Evolutionary conservation across 2,888 invertebrate genomes (phyloP).

Genomic region (Gastrophysa polygoni): DNA sequence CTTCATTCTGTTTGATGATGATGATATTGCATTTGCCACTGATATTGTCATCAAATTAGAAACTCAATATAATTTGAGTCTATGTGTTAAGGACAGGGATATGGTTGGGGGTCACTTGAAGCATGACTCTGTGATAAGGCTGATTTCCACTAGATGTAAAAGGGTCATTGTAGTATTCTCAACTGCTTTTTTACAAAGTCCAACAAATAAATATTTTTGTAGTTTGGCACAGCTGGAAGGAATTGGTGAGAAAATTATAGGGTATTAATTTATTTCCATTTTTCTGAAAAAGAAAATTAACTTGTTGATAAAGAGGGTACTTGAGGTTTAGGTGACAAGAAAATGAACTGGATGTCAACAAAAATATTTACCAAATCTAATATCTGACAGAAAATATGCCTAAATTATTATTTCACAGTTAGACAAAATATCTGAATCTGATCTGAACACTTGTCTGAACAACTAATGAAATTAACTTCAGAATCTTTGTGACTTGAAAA

Average conservation of each 20-base stretch:
- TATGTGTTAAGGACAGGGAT: conserved; percentile 77
- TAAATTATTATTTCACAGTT: too few species aligned
- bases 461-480: too few species aligned
- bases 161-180: conserved; percentile 81
- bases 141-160: conserved; percentile 79
- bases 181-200: conserved; percentile 78
- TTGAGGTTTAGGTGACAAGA: too few species aligned
- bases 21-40: conserved; percentile 73
- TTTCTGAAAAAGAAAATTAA: too few species aligned
- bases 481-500: too few species aligned
- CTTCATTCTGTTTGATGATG: conserved; percentile 76
- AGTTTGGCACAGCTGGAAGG: conserved; percentile 81
- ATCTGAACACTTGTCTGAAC: too few species aligned
- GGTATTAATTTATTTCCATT: background rate
- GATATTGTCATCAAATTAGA: conserved; percentile 69
- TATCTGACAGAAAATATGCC: too few species aligned
- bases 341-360: too few species aligned
- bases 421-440: too few species aligned
- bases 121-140: conserved; percentile 72
- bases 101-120: conserved; percentile 74
- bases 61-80: conserved; percentile 65
- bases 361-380: too few species aligned
- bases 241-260: conserved; percentile 67
- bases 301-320: background rate
- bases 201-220: conserved; percentile 77